Evolutionary conservation across 2,797 vertebrate species (phyloP).

Genomic region (Chelon auratus): DNA sequence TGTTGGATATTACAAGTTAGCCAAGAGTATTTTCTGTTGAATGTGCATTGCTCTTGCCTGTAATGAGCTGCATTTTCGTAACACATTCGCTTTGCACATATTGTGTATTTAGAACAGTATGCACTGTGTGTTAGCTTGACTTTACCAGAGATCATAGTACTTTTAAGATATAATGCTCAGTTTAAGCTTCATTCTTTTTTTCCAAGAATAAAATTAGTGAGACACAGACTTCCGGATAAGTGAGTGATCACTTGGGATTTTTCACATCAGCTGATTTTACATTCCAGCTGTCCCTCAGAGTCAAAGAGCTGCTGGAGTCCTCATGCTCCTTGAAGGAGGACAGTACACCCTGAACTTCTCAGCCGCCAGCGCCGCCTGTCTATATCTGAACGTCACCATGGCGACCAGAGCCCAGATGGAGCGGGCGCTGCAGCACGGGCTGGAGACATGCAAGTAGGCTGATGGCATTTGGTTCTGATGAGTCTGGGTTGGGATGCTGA

Average conservation of each 20-base stretch:
- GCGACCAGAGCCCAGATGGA: conserved; percentile 76
- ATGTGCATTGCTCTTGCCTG: no score
- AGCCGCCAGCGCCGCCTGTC: conserved; percentile 68
- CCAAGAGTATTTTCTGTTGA: no score
- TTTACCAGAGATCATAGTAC: not conserved
- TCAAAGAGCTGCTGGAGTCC: conserved; percentile 65
- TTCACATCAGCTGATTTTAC: not conserved
- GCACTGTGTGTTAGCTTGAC: no score
- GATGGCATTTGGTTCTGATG: not conserved
- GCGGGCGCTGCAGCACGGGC: conserved; percentile 61
- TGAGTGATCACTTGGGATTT: no score
- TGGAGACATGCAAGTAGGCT: conserved; percentile 84
- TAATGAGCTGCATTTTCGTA: no score
- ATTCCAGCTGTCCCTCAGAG: conserved; percentile 24
- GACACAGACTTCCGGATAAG: no score
- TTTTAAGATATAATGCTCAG: not conserved
- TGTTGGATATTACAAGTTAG: no score
- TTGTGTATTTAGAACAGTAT: no score
- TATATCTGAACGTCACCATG: conserved; percentile 67
- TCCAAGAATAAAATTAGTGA: not conserved
- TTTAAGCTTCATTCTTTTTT: not conserved
- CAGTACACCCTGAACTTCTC: conserved; percentile 75
- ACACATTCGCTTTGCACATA: no score
- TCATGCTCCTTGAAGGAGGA: conserved; percentile 61
- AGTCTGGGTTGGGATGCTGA: not conserved